Base-by-base conservation (phyloP, 2,888 invertebrate genomes). In the Lasioglossum villosulum region DNA sequence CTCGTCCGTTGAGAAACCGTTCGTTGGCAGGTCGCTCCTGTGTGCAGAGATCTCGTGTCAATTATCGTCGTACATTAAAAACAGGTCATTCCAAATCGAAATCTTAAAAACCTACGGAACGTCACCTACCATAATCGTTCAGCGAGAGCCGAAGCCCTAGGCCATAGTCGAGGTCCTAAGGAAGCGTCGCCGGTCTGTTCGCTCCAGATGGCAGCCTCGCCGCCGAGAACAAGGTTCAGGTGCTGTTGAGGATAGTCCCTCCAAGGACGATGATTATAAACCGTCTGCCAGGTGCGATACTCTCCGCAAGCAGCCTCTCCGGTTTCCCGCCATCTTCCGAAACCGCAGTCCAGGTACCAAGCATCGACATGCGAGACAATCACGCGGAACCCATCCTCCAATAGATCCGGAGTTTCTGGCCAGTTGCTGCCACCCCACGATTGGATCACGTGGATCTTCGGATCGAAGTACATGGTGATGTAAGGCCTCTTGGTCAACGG, bases 331-430 rank as follows among this genome's bases (percentile, higher is more conserved):
- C 98, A 98, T 88, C 97, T 97, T 0, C 98, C 98, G 94, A 97
- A 98, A 1, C 98, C 98, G 93, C 98, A 98, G 94, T 98, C 98
- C 89, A 98, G 96, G 95, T 98, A 98, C 98, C 98, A 98, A 6
- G 98, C 98, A 94, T 98, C 98, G 79, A 98, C 98, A 95, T 98
- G 98, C 27, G 98, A 98, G 82, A 98, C 95, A 80, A 98, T 97
- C 76, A 98, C 96, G 81, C 97, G 96, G 95, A 97, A 98, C 4
- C 98, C 98, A 80, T 97, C 97, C 89, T 97, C 96, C 39, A 98
- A 95, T 6, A 98, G 96, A 85, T 97, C 97, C 10, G 97, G 96
- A 27, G 98, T 98, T 93, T 98, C 97, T 2, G 97, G 96, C 97
- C 98, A 98, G 71, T 97, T 97, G 90, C 97, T 97, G 0, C 97